phyloP scores from a whole-genome alignment of 2,797 vertebrate genomes.

The Darevskia nairensis region DNA sequence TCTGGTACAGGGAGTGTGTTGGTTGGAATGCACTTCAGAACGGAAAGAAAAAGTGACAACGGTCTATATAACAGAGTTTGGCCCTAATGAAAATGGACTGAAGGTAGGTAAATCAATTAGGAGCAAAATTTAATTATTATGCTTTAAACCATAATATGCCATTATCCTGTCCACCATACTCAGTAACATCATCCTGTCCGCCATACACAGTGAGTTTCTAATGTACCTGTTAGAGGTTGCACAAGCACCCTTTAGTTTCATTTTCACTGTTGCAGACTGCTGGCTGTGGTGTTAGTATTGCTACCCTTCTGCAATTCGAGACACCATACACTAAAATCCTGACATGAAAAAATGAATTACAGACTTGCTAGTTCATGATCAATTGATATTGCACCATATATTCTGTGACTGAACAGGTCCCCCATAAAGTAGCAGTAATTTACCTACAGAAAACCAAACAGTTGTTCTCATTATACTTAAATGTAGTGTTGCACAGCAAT shows the following conservation, averaged over 20 bases:
- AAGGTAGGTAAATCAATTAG: constrained; percentile 40
- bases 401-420: not conserved
- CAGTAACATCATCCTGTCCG: constrained; percentile 14
- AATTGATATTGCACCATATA: not conserved
- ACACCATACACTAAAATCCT: not conserved
- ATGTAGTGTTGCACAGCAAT: not conserved
- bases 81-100: constrained; percentile 24
- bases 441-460: not conserved
- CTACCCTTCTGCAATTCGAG: not conserved
- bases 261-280: not conserved
- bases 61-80: constrained; percentile 19
- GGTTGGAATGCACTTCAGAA: not conserved
- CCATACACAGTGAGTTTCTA: constrained; percentile 15
- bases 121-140: constrained; percentile 28
- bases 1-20: not conserved
- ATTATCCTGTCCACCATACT: constrained; percentile 25
- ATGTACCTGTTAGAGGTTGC: not conserved
- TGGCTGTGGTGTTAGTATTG: not conserved
- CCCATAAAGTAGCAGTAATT: not conserved
- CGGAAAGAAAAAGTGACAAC: constrained; percentile 31
- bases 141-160: constrained; percentile 17
- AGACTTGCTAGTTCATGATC: not conserved
- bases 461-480: not conserved
- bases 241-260: not conserved
- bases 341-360: not conserved